Evolutionary conservation across 35 echinoderm and acorn worm species (phyloP), one percentile per base, ranked within the genome.

Genomic region (Chiridota heheva): DNA sequence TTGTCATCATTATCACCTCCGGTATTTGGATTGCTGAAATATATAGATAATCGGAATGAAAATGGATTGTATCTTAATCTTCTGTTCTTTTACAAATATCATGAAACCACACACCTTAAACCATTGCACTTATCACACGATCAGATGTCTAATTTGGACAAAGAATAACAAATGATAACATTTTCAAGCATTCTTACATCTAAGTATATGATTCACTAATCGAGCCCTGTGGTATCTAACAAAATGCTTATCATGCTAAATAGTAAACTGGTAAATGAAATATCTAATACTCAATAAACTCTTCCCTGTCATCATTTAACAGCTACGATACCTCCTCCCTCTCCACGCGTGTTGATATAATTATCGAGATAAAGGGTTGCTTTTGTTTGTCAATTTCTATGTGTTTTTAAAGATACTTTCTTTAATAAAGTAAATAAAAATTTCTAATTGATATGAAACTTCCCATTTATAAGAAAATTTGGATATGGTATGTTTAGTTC

Each of bases 1-100:
- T 36, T 55, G 1, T 41, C 48, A 28, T 77, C 73, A 55, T 77
- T 77, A 35, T 77, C 73, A 41, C 73, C 73, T 16, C 73, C 73
- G 34, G 20, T 35, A 41, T 77, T 77, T 20, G 73, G 73, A 40
- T 77, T 35, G 13, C 73, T 77, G 73, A 30, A 38, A 33, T 27
- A 28, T 2, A 28, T 28, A 67, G 17, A 10, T 18, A 63, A 10
- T 63, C 15, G n/a, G n/a, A n/a, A n/a, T n/a, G n/a, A n/a, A n/a
- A 26, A 26, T 63, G 6, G 7, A 18, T 7, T 63, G 60, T 6
- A n/a, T n/a, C n/a, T n/a, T n/a, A n/a, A n/a, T n/a, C n/a, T n/a
- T n/a, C n/a, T n/a, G n/a, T n/a, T n/a, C n/a, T n/a, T n/a, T n/a
- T n/a, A n/a, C n/a, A 18, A 30, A 63, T 18, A 63, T 63, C 25